A percentile compares a stretch with the other conserved stretches of the same genome.
phyloP scores from a whole-genome alignment of 2,113 vertebrate genomes.

The Pseudopipra pipra region DNA sequence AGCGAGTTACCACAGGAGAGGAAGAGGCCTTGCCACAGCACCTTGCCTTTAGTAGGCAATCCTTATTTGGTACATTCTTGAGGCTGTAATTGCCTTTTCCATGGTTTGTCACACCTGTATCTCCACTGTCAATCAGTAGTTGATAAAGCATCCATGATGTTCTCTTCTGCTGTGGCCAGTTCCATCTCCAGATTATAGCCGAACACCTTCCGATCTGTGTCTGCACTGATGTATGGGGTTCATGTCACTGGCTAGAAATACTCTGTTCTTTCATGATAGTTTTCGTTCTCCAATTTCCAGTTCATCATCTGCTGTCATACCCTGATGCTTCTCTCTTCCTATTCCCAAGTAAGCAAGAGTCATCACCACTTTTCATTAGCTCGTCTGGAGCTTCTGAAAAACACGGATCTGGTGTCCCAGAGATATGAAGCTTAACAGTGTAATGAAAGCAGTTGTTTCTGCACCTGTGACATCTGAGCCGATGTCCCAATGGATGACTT shows the following conservation, averaged over 20 bases:
- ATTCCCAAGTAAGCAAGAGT: not conserved
- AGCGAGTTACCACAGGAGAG: rapidly evolving
- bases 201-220: not conserved
- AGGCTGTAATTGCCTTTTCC: not conserved
- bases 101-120: rapidly evolving
- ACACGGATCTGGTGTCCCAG: not conserved
- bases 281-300: not conserved
- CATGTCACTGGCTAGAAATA: not conserved
- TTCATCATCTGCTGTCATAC: not conserved
- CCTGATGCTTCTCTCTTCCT: not conserved
- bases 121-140: rapidly evolving
- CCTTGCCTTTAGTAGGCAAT: not conserved
- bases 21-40: not conserved
- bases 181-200: not conserved
- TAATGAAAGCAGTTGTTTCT: not conserved
- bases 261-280: not conserved
- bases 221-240: not conserved
- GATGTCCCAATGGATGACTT: not conserved
- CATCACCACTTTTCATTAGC: not conserved
- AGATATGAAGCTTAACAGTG: not conserved
- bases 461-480: not conserved
- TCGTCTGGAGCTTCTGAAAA: not conserved
- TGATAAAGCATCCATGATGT: not conserved
- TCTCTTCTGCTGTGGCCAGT: not conserved
- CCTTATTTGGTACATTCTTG: not conserved